Conservation (phyloP, 1,140 invertebrate species). For the Dendrolimus punctatus region DNA sequence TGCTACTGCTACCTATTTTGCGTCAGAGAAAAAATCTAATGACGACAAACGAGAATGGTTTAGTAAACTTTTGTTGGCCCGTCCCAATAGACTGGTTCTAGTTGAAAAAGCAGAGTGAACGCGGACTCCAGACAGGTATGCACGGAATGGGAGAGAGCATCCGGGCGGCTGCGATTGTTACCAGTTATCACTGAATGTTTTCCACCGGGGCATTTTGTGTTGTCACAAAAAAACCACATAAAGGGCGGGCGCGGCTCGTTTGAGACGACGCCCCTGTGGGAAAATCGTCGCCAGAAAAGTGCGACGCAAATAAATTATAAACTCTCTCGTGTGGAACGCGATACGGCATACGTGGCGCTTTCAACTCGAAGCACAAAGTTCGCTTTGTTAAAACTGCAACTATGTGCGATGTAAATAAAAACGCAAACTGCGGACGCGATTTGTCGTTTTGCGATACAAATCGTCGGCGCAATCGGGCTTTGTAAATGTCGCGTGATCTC, state of each 20-base stretch:
- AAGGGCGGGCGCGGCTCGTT: conserved; percentile 65
- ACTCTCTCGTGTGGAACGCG: conserved; percentile 60
- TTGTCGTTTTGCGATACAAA: conserved; percentile 24
- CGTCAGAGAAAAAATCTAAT: background rate
- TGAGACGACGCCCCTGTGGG: conserved; percentile 67
- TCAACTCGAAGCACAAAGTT: conserved; percentile 23
- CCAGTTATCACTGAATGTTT: conserved; percentile 71
- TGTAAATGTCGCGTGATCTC: conserved; percentile 51
- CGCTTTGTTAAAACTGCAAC: conserved; percentile 27
- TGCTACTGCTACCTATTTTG: no score
- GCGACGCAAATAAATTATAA: conserved; percentile 69
- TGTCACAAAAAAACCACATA: conserved; percentile 67
- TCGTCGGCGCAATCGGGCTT: conserved; percentile 34
- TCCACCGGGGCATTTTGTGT: conserved; percentile 62
- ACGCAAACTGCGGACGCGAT: conserved; percentile 24
- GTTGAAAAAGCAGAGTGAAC: conserved; percentile 55
- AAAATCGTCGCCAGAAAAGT: conserved; percentile 71
- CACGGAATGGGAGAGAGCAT: conserved; percentile 60
- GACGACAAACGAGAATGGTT: conserved; percentile 10
- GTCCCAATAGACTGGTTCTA: conserved; percentile 28
- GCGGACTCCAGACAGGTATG: conserved; percentile 53
- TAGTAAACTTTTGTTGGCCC: no score
- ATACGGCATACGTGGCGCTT: conserved; percentile 40
- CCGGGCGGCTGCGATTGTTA: conserved; percentile 68
- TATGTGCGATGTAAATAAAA: conserved; percentile 22